These are phyloP conservation scores for Gorsachius magnificus DNA, from an alignment of 2,797 vertebrate species.

Conservation along the genomic window DNA sequence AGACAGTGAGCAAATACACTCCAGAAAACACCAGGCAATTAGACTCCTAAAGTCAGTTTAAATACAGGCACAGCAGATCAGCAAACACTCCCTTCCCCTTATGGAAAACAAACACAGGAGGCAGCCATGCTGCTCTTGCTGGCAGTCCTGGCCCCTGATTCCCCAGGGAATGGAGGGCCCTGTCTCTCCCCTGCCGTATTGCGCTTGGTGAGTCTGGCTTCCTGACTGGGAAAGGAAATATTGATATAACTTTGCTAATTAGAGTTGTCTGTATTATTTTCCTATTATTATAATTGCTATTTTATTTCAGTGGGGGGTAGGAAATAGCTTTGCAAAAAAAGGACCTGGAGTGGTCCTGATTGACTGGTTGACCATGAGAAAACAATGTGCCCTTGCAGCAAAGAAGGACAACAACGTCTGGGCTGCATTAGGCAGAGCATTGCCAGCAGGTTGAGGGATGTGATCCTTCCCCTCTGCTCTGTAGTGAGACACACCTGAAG, in stretches of 20 bases:
- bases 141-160: accelerated
- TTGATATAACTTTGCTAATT: not conserved
- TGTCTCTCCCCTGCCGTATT: accelerated
- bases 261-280: not conserved
- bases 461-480: not conserved
- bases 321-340: not conserved
- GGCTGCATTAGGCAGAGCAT: not conserved
- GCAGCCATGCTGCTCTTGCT: accelerated
- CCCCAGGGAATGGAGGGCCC: not conserved
- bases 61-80: conserved; percentile 40
- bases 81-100: conserved; percentile 34
- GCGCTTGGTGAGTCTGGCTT: accelerated
- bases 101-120: not conserved
- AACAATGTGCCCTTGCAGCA: not conserved
- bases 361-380: not conserved
- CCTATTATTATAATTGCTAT: not conserved
- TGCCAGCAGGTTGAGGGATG: not conserved
- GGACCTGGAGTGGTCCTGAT: not conserved
- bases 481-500: not conserved
- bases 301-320: not conserved
- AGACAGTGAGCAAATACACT: conserved; percentile 57
- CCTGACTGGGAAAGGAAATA: not conserved
- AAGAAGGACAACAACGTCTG: not conserved
- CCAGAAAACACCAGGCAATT: conserved; percentile 58
- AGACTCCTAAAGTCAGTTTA: conserved; percentile 48